Percentiles rank a stretch among this genome's conserved stretches.
Conservation (phyloP, 2,797 vertebrate species). For the Falco naumanni region DNA sequence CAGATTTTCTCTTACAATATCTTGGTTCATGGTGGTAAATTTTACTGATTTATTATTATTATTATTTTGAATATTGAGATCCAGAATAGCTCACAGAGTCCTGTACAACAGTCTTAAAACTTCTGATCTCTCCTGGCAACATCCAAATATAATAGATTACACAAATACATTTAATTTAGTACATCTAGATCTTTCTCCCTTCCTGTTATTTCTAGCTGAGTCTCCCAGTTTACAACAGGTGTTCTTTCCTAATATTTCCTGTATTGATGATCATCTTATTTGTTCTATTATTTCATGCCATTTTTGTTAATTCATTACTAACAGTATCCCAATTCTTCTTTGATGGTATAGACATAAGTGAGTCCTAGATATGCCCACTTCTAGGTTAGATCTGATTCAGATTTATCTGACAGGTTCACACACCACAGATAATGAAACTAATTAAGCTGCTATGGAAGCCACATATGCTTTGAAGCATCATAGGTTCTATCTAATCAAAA, state of each 20-base stretch:
- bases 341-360: not conserved
- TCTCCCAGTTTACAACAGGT: not conserved
- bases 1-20: not conserved
- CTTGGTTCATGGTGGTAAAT: not conserved
- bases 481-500: not conserved
- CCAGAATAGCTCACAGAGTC: not conserved
- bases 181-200: not conserved
- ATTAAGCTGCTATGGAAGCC: not conserved
- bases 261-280: not conserved
- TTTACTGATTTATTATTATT: not conserved
- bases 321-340: not conserved
- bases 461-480: not conserved
- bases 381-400: not conserved
- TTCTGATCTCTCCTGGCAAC: not conserved
- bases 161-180: not conserved
- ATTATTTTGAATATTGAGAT: not conserved
- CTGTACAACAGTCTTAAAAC: not conserved
- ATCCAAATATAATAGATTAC: not conserved
- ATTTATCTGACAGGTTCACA: not conserved
- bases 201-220: not conserved
- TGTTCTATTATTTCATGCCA: not conserved
- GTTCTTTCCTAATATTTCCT: not conserved
- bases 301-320: not conserved
- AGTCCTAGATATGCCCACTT: not conserved
- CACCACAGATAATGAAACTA: not conserved